Evolutionary conservation across 2,113 vertebrate species (phyloP).

Genomic region (Suncus etruscus): DNA sequence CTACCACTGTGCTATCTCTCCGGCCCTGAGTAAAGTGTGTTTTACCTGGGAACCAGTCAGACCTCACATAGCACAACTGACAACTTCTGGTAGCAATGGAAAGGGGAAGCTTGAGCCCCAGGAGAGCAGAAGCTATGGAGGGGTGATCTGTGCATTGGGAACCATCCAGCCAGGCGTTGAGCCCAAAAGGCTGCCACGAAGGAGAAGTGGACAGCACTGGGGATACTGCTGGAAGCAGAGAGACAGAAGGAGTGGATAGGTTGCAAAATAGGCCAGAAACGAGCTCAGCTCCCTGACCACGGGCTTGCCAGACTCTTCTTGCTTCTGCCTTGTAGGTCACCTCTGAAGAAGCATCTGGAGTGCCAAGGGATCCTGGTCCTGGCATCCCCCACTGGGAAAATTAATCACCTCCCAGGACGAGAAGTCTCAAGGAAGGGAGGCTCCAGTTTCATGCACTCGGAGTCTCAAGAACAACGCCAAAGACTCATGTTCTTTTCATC

Average conservation of each 20-base stretch:
- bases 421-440: constrained; percentile 11
- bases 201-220: not conserved
- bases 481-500: not conserved
- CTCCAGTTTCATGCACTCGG: not conserved
- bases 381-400: not conserved
- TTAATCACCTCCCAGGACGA: rapidly evolving
- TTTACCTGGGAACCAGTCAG: not conserved
- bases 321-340: not conserved
- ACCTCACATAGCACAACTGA: too few species aligned
- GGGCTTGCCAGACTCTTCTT: not conserved
- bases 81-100: too few species aligned
- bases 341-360: not conserved
- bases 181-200: rapidly evolving
- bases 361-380: rapidly evolving
- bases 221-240: not conserved
- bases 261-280: not conserved
- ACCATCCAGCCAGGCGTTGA: not conserved
- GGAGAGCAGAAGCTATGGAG: too few species aligned
- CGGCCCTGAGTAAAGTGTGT: not conserved
- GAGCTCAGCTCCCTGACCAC: not conserved
- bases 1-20: too few species aligned
- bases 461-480: not conserved
- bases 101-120: too few species aligned
- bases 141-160: not conserved
- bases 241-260: not conserved